Evolutionary conservation across 1,140 invertebrate species (phyloP).

Genomic region (Acromyrmex echinatior): DNA sequence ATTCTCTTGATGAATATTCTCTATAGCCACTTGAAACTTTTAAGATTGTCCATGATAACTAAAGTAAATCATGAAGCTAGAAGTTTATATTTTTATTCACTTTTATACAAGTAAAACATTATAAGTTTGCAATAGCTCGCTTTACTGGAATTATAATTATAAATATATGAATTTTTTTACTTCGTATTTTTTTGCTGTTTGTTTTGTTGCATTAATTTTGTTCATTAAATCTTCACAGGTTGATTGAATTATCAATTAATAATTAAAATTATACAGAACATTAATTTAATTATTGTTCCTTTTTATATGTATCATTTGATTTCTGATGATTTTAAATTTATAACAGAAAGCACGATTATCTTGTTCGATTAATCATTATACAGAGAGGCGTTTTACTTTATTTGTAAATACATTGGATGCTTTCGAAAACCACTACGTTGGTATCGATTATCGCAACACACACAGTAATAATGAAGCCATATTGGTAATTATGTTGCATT

Average conservation of each 20-base stretch:
- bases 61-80: background rate
- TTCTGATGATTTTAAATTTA: background rate
- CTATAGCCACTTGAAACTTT: background rate
- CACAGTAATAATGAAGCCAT: constrained; percentile 40
- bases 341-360: background rate
- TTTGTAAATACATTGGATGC: constrained; percentile 17
- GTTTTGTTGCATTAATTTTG: background rate
- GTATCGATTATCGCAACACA: constrained; percentile 26
- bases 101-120: background rate
- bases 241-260: constrained; percentile 1
- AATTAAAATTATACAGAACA: background rate
- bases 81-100: background rate
- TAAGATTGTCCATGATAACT: background rate
- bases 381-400: background rate
- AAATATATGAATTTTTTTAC: background rate
- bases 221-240: background rate
- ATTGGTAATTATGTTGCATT: constrained; percentile 59
- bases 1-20: constrained; percentile 12
- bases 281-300: background rate
- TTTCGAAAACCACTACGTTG: constrained; percentile 14
- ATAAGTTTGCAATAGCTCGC: background rate
- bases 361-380: background rate
- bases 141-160: background rate
- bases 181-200: background rate
- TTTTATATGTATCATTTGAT: background rate